Conservation (phyloP, 2,113 vertebrate species). For the Aphyosemion australe region DNA sequence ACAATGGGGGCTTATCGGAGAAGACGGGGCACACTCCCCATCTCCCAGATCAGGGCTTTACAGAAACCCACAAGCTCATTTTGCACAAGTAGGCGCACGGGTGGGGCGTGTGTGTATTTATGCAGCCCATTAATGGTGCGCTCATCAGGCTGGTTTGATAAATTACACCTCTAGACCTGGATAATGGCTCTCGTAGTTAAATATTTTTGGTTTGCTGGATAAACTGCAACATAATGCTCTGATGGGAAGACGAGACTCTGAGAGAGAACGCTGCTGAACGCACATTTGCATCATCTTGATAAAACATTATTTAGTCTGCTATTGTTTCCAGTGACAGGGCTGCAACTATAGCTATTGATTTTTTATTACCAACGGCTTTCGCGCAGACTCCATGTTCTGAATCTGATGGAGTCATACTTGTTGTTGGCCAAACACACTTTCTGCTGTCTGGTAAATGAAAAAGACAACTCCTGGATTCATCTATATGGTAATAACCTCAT, state of each 20-base stretch:
- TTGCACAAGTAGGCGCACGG: conserved; percentile 30
- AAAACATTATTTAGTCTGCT: conserved; percentile 48
- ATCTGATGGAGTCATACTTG: conserved; percentile 34
- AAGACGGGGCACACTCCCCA: conserved; percentile 53
- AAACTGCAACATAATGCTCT: conserved; percentile 14
- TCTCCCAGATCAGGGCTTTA: conserved; percentile 46
- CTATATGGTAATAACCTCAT: conserved; percentile 81
- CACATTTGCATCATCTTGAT: conserved; percentile 47
- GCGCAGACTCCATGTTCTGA: conserved; percentile 40
- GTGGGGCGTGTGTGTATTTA: conserved; percentile 28
- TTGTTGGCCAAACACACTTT: conserved; percentile 63
- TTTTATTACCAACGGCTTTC: conserved; percentile 66
- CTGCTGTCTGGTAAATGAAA: conserved; percentile 70
- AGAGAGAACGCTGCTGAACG: neutral
- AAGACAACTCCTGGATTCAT: conserved; percentile 77
- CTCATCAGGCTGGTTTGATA: conserved; percentile 63
- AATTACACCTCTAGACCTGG: conserved; percentile 52
- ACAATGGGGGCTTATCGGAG: conserved; percentile 57
- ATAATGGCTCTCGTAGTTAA: conserved; percentile 55
- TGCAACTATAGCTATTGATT: conserved; percentile 76
- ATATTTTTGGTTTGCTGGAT: conserved; percentile 35
- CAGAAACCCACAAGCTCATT: conserved; percentile 40
- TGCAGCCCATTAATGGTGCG: conserved; percentile 42
- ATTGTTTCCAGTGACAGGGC: conserved; percentile 55
- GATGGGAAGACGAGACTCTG: conserved; percentile 15